A percentile compares a stretch with the other conserved stretches of the same genome.
Conservation (phyloP, 2,113 vertebrate species). For the Psilopogon haemacephalus region DNA sequence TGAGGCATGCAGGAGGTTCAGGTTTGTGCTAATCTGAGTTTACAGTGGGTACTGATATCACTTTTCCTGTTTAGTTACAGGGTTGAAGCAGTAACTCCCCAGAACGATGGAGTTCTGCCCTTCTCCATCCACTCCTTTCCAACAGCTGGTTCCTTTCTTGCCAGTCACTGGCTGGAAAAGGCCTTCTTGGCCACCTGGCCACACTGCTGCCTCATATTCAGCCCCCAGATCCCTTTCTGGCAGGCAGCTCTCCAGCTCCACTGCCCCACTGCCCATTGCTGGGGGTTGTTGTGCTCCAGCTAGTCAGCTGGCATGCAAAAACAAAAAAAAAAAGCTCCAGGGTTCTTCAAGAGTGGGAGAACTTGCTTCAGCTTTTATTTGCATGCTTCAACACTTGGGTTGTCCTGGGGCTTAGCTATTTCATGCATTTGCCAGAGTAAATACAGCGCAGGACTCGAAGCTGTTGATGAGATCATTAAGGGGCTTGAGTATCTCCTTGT, state of each 20-base stretch:
- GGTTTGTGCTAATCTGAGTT: not conserved
- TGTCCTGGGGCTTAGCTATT: not conserved
- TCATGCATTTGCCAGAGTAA: not conserved
- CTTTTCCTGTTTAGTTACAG: not conserved
- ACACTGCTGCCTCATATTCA: no score
- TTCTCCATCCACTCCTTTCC: not conserved
- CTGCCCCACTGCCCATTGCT: no score
- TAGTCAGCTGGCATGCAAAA: not conserved
- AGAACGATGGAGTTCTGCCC: not conserved
- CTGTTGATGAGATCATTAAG: not conserved
- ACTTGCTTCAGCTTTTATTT: constrained; percentile 7
- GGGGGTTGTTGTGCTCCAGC: no score
- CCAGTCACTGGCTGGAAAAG: no score
- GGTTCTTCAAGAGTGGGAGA: not conserved
- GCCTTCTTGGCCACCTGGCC: no score
- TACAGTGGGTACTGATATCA: not conserved
- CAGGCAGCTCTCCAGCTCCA: no score
- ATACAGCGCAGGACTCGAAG: not conserved
- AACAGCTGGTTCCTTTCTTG: not conserved
- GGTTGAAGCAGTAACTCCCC: not conserved
- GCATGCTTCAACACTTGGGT: not conserved
- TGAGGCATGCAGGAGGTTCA: not conserved
- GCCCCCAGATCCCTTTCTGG: no score
- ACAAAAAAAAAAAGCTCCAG: not conserved
- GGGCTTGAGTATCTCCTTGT: not conserved